These are phyloP conservation scores for Falco biarmicus DNA, from an alignment of 2,797 vertebrate genomes.

Conservation along the genomic window DNA sequence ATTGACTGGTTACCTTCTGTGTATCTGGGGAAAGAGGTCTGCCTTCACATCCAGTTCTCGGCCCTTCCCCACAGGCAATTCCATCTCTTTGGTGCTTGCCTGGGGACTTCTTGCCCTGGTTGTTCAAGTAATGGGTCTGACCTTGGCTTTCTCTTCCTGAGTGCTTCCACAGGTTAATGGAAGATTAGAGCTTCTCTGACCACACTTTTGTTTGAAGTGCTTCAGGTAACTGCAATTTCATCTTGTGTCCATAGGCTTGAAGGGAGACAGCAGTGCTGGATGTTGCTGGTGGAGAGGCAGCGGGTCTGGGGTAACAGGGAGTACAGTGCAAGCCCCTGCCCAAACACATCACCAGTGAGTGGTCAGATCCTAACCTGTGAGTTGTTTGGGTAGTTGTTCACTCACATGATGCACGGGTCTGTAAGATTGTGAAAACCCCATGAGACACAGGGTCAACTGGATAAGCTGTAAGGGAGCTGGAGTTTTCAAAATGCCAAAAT, in stretches of 20 bases:
- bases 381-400: neutral
- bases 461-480: neutral
- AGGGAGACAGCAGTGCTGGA: neutral
- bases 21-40: neutral
- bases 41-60: neutral
- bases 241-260: fast-evolving
- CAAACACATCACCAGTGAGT: neutral
- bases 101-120: neutral
- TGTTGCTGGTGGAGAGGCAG: neutral
- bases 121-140: neutral
- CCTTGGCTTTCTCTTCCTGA: neutral
- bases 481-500: neutral
- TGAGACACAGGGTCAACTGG: neutral
- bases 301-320: neutral
- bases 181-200: neutral
- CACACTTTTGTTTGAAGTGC: neutral
- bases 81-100: neutral
- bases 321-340: neutral
- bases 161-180: neutral
- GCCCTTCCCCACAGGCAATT: neutral
- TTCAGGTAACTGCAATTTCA: neutral
- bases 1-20: neutral
- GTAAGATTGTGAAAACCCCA: neutral
- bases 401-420: neutral
- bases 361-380: neutral